Evolutionary conservation across 2,797 vertebrate species (phyloP), one percentile per base, ranked within the genome.

Genomic region (Ibycter americanus): DNA sequence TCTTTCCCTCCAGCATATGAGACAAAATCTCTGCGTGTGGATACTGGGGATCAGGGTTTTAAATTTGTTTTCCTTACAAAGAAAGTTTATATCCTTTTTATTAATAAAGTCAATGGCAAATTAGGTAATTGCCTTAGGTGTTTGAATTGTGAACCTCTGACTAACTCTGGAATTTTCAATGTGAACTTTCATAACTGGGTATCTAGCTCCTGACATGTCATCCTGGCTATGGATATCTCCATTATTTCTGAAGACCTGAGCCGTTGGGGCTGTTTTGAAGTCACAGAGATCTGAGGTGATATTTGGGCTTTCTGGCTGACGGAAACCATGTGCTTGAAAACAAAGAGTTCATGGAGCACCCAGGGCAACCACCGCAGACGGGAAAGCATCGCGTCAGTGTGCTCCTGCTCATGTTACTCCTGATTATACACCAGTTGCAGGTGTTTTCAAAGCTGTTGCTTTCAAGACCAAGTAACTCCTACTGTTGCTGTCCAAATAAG

Each of bases 341-440:
- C 9, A 56, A 13, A 54, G 22, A 29, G 44, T 54, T 61, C 8
- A 9, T 3, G 58, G 51, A 66, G 32, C 9, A 19, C 49, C 20
- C 23, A 26, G 21, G 54, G 34, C 27, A 82, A 36, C 46, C 44
- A 34, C 1, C 0, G 3, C 17, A 77, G 20, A 11, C 18, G 38
- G 16, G 36, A 54, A 27, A 21, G 40, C 46, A 12, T 58, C 0
- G 0, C 1, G 2, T 65, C 17, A 2, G 11, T 15, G 59, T 87
- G 40, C 36, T 87, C 21, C 46, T 83, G 54, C 4, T 62, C 21
- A 0, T 8, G 5, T 58, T 87, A 9, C 11, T 52, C 25, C 54
- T 72, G 15, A 8, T 76, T 22, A 29, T 42, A 15, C 23, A 42
- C 14, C 49, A 59, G 0, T 2, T 79, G 46, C 36, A 85, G 46